These are phyloP conservation scores for Trachythela sp. DNA, from an alignment of 64 coral and sea anemone species.

Conservation along the genomic window DNA sequence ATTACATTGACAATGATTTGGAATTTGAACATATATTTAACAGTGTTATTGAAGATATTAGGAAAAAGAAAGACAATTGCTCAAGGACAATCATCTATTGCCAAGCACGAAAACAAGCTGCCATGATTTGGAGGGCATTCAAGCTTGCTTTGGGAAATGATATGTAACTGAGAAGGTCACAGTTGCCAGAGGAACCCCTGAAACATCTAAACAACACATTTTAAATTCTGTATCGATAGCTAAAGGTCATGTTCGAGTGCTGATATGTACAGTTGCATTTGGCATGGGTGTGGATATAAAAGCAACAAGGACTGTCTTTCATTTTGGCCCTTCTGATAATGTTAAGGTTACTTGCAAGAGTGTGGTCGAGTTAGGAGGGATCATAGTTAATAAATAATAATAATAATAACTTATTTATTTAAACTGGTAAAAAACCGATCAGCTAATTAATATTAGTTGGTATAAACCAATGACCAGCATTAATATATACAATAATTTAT, in stretches of 20 bases:
- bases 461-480: too few relatives aligned
- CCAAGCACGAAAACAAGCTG: conserved; percentile 47
- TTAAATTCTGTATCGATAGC: not conserved
- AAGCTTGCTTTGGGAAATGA: not conserved
- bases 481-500: too few relatives aligned
- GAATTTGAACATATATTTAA: conserved; percentile 24
- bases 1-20: conserved; percentile 29
- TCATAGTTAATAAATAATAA: too few relatives aligned
- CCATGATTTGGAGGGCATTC: not conserved
- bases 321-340: not conserved
- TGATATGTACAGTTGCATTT: not conserved
- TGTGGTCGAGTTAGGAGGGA: not conserved
- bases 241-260: not conserved
- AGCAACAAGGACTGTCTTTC: not conserved
- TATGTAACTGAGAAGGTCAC: not conserved
- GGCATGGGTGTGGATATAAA: not conserved
- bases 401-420: too few relatives aligned
- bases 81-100: conserved; percentile 56
- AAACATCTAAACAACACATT: not conserved
- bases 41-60: conserved; percentile 19
- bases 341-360: not conserved
- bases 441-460: too few relatives aligned
- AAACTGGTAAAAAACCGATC: too few relatives aligned
- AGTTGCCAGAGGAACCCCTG: not conserved
- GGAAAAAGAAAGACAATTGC: conserved; percentile 9